Percentiles rank a stretch among this genome's conserved stretches.
These are phyloP conservation scores for Sarcophaga carnaria DNA, from an alignment of 2,888 invertebrate species.

Conservation along the genomic window DNA sequence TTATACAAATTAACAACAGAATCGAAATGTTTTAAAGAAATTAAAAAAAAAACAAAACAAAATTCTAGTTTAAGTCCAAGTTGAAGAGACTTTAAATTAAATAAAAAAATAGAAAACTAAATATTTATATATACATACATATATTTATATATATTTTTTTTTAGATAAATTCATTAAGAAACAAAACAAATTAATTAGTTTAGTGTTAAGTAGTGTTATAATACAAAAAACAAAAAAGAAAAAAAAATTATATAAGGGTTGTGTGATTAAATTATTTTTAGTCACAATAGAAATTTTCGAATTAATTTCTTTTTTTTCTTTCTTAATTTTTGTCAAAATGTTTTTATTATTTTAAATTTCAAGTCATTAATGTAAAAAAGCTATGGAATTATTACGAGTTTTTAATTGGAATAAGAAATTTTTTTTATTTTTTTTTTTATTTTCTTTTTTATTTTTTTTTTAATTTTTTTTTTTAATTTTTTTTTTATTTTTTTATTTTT, in stretches of 20 bases:
- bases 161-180: slow-evolving; percentile 38
- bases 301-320: too few relatives aligned
- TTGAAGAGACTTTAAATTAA: slow-evolving; percentile 42
- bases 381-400: too few relatives aligned
- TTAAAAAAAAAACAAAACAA: background rate
- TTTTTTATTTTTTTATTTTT: too few relatives aligned
- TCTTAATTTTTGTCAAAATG: too few relatives aligned
- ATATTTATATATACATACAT: background rate
- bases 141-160: background rate
- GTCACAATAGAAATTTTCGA: slow-evolving; percentile 21
- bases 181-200: slow-evolving; percentile 26
- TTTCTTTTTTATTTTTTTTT: too few relatives aligned
- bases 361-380: too few relatives aligned
- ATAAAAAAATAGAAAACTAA: slow-evolving; percentile 1
- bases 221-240: background rate
- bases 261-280: slow-evolving; percentile 44
- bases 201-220: slow-evolving; percentile 14
- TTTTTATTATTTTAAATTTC: too few relatives aligned
- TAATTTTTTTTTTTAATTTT: too few relatives aligned
- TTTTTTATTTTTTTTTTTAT: too few relatives aligned
- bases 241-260: slow-evolving; percentile 1
- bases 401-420: too few relatives aligned
- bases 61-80: slow-evolving; percentile 44
- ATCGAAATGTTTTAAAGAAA: slow-evolving; percentile 31
- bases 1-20: background rate